Base-by-base conservation (phyloP, 1,140 invertebrate species). In the Caerostris extrusa region DNA sequence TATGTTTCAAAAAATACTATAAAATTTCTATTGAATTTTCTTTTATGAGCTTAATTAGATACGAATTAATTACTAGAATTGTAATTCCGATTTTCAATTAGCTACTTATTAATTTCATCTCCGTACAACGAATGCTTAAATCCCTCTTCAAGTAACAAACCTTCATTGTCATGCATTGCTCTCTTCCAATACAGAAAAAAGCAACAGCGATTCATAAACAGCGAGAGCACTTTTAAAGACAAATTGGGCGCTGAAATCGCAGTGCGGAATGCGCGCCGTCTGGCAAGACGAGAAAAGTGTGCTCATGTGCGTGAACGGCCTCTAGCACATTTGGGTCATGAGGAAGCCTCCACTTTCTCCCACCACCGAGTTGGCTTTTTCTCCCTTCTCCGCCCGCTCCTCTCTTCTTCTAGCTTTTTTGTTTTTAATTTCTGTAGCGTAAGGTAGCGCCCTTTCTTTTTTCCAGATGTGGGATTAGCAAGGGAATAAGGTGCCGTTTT, bases 241-340 rank as follows among this genome's bases (percentile, higher is more conserved):
- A 77, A 77, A 77, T 77, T 77, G 50, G 71, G 71, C 71, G 71
- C 71, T 77, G 34, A 77, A 77, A 77, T 77, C 71, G 71, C 71
- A 77, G 53, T 77, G 71, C 71, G 71, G 71, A 77, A 77, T 77
- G 50, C 53, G 34, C 34, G 71, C 71, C 10, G 34, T 50, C 34
- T 19, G 57, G 34, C 19, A 57, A 85, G 55, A 57, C 55, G 56
- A 85, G 34, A 58, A 50, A 12, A 10, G 34, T 77, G 34, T 12
- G 34, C 12, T 19, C 34, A 34, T 34, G 34, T 77, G 83, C 83
- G 83, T 85, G 83, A 85, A 85, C 58, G 83, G 83, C 83, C 83
- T 85, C 57, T 34, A 85, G 83, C 83, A 85, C 83, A 85, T 85
- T 60, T 85, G 83, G 83, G 83, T 85, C 83, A 85, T 60, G 83